phyloP scores from a whole-genome alignment of 2,113 vertebrate species.

The Spheniscus mendiculus region DNA sequence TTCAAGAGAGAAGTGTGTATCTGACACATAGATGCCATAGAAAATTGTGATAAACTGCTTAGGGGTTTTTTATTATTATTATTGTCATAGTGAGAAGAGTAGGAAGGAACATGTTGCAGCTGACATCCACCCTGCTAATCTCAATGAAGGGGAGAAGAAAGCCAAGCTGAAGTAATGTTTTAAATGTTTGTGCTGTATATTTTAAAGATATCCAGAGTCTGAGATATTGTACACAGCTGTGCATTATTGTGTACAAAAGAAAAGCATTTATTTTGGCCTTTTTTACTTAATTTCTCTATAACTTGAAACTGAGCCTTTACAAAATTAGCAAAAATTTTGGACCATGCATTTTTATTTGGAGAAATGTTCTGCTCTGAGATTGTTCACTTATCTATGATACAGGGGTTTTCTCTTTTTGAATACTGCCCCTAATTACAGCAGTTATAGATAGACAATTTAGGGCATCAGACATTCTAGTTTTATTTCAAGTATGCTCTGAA shows the following conservation, averaged over 20 bases:
- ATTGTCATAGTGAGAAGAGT: not conserved
- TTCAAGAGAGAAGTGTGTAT: not conserved
- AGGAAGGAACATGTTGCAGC: not conserved
- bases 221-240: not conserved
- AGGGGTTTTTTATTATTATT: not conserved
- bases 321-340: not conserved
- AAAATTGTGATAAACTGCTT: constrained; percentile 23
- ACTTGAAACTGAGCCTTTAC: not conserved
- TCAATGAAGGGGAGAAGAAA: not conserved
- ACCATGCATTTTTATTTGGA: not conserved
- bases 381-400: not conserved
- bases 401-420: not conserved
- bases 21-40: not conserved
- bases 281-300: not conserved
- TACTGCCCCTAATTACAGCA: not conserved
- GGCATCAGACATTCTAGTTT: not conserved
- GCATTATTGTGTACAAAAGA: not conserved
- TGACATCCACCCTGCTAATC: not conserved
- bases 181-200: not conserved
- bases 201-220: not conserved
- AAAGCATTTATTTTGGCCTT: not conserved
- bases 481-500: not conserved
- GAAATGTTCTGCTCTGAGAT: not conserved
- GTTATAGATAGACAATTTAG: not conserved
- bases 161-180: not conserved